Evolutionary conservation across 2,113 vertebrate genomes (phyloP).

Genomic region (Cephalophus harveyi): DNA sequence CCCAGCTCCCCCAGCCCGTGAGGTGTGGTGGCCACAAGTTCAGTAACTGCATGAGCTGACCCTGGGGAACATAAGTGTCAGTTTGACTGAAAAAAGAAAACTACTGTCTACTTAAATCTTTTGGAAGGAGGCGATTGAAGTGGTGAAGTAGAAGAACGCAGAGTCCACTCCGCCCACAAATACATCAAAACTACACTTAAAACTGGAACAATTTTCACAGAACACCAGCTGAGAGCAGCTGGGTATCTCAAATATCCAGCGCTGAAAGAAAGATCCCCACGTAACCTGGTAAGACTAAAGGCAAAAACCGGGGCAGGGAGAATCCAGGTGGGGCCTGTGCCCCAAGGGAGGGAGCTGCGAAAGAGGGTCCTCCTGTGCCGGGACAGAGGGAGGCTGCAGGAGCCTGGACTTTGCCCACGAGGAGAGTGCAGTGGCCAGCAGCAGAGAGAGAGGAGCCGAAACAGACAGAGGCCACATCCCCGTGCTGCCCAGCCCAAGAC

Average conservation of each 20-base stretch:
- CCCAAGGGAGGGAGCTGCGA: background rate
- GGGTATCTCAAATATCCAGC: background rate
- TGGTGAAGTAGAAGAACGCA: background rate
- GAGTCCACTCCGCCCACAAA: background rate
- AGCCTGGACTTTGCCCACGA: background rate
- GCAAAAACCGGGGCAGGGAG: too few species aligned
- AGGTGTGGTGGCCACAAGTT: background rate
- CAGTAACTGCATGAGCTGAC: background rate
- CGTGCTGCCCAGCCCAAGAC: background rate
- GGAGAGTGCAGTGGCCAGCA: background rate
- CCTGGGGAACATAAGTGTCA: background rate
- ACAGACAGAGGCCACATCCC: too few species aligned
- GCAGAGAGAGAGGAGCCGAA: background rate
- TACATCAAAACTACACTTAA: background rate
- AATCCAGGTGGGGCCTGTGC: background rate
- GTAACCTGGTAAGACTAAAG: background rate
- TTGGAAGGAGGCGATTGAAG: background rate
- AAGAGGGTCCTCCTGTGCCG: background rate
- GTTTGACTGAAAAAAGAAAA: background rate
- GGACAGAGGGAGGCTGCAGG: background rate
- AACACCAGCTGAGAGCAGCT: background rate
- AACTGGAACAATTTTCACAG: background rate
- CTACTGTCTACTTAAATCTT: background rate
- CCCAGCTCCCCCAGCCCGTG: background rate
- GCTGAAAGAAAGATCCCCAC: background rate